These are phyloP conservation scores for Actinemys pallida DNA, from an alignment of 2,113 vertebrate genomes.

Conservation along the genomic window DNA sequence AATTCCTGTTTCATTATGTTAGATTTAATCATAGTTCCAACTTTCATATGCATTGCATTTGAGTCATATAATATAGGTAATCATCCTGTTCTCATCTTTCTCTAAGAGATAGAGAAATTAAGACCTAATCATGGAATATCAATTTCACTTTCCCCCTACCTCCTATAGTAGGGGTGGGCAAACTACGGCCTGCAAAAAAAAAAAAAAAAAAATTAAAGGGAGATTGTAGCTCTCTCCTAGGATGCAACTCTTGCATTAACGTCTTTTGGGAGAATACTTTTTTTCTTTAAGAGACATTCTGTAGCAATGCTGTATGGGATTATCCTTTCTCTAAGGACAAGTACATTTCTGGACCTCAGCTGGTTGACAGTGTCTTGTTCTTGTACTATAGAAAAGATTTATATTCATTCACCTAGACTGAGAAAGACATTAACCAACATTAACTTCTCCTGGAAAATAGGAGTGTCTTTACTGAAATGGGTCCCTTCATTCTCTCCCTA, in stretches of 20 bases:
- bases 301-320: background rate
- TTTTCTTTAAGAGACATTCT: background rate
- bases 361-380: background rate
- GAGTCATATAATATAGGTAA: background rate
- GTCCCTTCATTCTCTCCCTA: background rate
- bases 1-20: background rate
- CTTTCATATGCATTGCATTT: background rate
- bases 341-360: background rate
- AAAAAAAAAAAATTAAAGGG: background rate
- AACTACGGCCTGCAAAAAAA: background rate
- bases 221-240: background rate
- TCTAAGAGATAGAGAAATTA: background rate
- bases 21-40: background rate
- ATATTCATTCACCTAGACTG: background rate
- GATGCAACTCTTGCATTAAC: background rate
- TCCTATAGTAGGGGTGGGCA: fast-evolving
- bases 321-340: background rate
- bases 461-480: background rate
- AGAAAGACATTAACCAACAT: background rate
- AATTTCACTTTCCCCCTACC: background rate
- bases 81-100: background rate
- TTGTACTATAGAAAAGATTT: background rate
- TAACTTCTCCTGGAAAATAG: background rate
- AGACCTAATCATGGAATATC: background rate
- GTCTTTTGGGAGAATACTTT: background rate